phyloP scores from a whole-genome alignment of 2,113 vertebrate genomes.

The human region DNA sequence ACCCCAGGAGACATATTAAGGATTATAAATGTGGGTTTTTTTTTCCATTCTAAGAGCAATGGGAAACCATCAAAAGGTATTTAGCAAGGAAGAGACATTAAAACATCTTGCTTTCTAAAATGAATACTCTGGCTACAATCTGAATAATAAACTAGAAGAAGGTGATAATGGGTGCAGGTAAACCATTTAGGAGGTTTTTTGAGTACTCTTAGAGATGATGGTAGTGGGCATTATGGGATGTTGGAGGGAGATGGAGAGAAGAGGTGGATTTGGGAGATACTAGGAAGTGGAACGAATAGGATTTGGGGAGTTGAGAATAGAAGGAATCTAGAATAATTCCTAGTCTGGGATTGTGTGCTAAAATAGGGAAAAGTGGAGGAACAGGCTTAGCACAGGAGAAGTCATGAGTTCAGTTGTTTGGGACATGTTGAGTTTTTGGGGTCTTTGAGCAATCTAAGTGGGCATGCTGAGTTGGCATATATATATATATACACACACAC shows the following conservation, averaged over 20 bases:
- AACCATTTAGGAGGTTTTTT: neutral
- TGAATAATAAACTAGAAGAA: neutral
- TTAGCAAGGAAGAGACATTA: neutral
- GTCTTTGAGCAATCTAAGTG: neutral
- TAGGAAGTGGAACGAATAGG: neutral
- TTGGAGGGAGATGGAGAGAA: neutral
- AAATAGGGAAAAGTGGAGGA: neutral
- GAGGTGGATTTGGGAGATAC: neutral
- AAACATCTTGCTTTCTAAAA: neutral
- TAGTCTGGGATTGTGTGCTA: neutral
- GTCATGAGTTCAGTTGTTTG: neutral
- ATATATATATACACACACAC: neutral
- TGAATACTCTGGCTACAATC: neutral
- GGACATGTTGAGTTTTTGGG: neutral
- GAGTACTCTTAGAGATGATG: neutral
- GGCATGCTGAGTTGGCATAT: neutral
- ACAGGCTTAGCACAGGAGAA: neutral
- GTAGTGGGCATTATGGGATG: accelerated
- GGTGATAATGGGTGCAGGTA: neutral
- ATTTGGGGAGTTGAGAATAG: neutral
- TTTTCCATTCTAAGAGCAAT: neutral
- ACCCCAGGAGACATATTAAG: neutral
- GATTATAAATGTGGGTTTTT: neutral
- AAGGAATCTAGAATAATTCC: neutral
- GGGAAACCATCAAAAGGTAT: neutral